phyloP scores from a whole-genome alignment of 2,888 invertebrate genomes.

The Pheosia tremula region DNA sequence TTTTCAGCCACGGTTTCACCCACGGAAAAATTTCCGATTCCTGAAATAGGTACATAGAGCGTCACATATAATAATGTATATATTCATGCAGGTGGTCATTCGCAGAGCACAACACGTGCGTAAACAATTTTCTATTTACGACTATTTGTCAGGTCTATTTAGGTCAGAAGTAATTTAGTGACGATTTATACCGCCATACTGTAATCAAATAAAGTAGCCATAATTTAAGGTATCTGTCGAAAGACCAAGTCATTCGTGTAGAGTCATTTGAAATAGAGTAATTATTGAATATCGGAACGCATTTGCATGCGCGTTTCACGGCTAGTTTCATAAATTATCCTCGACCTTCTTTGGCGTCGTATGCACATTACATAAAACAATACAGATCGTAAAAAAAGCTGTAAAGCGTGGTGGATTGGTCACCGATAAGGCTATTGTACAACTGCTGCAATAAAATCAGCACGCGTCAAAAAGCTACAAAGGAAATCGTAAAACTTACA shows the following conservation, averaged over 20 bases:
- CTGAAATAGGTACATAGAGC: not conserved
- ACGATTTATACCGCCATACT: not conserved
- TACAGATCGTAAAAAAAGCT: constrained; percentile 43
- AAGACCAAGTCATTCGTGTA: too few species aligned
- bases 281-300: too few species aligned
- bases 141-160: not conserved
- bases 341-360: constrained; percentile 18
- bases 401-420: constrained; percentile 51
- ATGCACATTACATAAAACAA: constrained; percentile 33
- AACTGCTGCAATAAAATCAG: constrained; percentile 34
- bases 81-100: not conserved
- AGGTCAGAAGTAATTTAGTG: not conserved
- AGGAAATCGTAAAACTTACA: constrained; percentile 32
- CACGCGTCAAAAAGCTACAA: constrained; percentile 35
- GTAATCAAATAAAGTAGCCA: not conserved
- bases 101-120: not conserved
- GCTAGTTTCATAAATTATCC: too few species aligned
- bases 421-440: constrained; percentile 42
- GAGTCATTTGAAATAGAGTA: too few species aligned
- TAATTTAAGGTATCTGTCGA: too few species aligned
- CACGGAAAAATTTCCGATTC: not conserved
- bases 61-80: not conserved
- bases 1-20: not conserved
- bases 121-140: not conserved
- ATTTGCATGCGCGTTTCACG: too few species aligned